Conservation (phyloP, 2,888 invertebrate genomes). For the Stratiomys singularior region DNA sequence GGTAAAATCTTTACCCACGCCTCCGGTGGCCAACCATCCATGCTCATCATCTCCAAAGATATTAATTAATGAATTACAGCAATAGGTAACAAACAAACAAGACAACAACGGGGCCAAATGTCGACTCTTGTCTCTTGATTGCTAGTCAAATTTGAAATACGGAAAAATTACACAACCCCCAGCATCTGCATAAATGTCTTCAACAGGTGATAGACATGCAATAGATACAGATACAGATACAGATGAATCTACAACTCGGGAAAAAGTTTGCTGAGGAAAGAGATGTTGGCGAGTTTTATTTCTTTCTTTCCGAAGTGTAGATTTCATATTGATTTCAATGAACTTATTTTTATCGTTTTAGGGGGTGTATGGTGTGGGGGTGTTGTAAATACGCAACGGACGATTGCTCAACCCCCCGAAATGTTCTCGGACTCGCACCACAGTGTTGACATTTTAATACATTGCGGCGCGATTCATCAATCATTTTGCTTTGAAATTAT, state of each 20-base stretch:
- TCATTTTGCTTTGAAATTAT: slow-evolving; percentile 3
- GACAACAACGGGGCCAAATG: background rate
- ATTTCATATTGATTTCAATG: background rate
- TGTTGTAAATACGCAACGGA: background rate
- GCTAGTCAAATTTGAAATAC: background rate
- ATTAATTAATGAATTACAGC: background rate
- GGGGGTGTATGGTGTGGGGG: background rate
- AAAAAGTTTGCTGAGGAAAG: background rate
- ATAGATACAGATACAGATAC: background rate
- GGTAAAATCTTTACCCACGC: background rate
- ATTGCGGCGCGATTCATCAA: background rate
- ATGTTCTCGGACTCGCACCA: background rate
- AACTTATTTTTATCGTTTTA: background rate
- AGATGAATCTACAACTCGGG: background rate
- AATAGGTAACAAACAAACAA: background rate
- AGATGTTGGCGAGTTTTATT: background rate
- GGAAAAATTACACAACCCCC: background rate
- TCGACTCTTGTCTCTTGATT: background rate
- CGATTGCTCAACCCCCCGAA: background rate
- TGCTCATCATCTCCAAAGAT: background rate
- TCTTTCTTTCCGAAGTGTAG: background rate
- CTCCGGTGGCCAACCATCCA: background rate
- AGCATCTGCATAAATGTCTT: background rate
- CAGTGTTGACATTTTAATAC: slow-evolving; percentile 1
- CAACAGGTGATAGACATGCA: background rate